These are phyloP conservation scores for Mystacides longicornis DNA, from an alignment of 2,888 invertebrate genomes.

Conservation along the genomic window DNA sequence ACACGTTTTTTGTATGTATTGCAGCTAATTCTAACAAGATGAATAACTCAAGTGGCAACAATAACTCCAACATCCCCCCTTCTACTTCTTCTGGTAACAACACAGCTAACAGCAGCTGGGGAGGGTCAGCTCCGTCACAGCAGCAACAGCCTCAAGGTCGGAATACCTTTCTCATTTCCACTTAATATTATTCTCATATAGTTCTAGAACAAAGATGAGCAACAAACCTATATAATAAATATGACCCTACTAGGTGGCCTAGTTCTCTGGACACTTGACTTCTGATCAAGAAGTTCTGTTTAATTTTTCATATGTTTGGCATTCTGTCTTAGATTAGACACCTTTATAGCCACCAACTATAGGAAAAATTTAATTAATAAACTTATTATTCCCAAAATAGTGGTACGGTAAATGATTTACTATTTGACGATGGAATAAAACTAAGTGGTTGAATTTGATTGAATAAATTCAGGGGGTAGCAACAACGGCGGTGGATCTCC, in stretches of 20 bases:
- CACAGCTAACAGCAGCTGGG: constrained; percentile 20
- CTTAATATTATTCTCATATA: not conserved
- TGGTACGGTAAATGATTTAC: no score
- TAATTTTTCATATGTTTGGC: not conserved
- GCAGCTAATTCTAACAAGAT: constrained; percentile 48
- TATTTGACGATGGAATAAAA: no score
- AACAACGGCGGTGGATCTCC: constrained; percentile 4
- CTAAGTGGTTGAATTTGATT: not conserved
- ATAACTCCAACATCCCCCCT: constrained; percentile 5
- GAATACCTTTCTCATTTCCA: not conserved
- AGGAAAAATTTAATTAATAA: no score
- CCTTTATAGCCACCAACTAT: no score
- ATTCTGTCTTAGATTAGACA: no score
- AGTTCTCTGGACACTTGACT: no score
- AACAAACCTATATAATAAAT: no score
- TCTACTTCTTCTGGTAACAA: constrained; percentile 6
- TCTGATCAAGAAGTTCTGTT: not conserved
- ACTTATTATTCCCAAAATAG: no score
- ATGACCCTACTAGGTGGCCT: no score
- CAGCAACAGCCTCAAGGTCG: constrained; percentile 18
- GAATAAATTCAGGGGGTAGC: not conserved
- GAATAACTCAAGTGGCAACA: constrained; percentile 25
- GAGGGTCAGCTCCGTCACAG: constrained; percentile 7
- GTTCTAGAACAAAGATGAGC: no score
- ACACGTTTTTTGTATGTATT: constrained; percentile 19